These are phyloP conservation scores for Bombus breviceps DNA, from an alignment of 1,140 invertebrate species.

Conservation along the genomic window DNA sequence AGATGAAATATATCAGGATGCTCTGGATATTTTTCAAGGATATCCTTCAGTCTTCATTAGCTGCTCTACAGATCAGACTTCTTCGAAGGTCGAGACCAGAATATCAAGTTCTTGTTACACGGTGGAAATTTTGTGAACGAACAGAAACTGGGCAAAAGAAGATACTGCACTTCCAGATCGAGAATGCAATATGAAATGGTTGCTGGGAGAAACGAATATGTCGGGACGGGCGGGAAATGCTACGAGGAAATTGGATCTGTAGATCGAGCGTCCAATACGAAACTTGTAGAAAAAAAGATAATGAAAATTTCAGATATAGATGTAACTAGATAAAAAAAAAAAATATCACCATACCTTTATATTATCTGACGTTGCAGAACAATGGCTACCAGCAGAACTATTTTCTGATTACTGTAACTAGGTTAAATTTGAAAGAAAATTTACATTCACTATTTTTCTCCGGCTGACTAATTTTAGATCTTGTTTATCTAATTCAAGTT, in stretches of 20 bases:
- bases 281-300: neutral
- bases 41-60: neutral
- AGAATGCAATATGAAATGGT: neutral
- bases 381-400: too few relatives aligned
- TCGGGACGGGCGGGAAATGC: neutral
- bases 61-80: neutral
- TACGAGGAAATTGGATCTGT: neutral
- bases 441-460: too few relatives aligned
- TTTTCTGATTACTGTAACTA: too few relatives aligned
- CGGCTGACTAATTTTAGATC: too few relatives aligned
- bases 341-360: neutral
- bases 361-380: too few relatives aligned
- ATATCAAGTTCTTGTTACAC: neutral
- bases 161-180: neutral
- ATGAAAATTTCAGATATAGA: neutral
- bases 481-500: too few relatives aligned
- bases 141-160: neutral
- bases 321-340: neutral
- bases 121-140: neutral
- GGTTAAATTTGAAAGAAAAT: too few relatives aligned
- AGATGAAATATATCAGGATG: neutral
- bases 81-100: neutral
- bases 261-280: neutral
- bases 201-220: conserved; percentile 3
- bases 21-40: neutral